Conservation (phyloP, 1,140 invertebrate genomes). For the Meloidogyne floridensis region DNA sequence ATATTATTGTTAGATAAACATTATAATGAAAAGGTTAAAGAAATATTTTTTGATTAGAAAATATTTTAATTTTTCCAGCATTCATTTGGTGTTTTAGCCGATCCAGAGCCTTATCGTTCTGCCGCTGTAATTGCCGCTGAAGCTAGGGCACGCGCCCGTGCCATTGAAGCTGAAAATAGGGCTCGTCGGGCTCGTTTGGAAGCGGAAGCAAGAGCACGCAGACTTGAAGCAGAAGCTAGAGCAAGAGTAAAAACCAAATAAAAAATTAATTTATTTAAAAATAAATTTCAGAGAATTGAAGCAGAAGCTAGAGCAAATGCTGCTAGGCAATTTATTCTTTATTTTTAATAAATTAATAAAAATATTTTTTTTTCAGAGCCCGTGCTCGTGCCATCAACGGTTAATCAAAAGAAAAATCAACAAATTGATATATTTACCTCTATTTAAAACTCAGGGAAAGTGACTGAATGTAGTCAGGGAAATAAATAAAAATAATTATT, state of each 20-base stretch:
- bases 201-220: background rate
- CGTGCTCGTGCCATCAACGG: background rate
- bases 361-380: background rate
- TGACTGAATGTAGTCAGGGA: too few relatives aligned
- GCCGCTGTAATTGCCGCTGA: background rate
- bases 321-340: background rate
- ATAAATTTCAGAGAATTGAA: background rate
- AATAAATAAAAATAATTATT: too few relatives aligned
- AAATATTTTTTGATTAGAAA: background rate
- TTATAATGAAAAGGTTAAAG: background rate
- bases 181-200: background rate
- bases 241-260: background rate
- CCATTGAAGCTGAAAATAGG: background rate
- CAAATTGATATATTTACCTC: background rate
- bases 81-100: background rate
- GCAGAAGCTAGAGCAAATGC: background rate
- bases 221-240: background rate
- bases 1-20: background rate
- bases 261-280: background rate
- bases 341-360: background rate
- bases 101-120: background rate
- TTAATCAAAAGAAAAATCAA: background rate
- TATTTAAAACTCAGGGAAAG: background rate
- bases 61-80: background rate
- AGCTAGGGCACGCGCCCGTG: background rate